These are phyloP conservation scores for Hylia prasina DNA, from an alignment of 2,113 vertebrate genomes.

Conservation along the genomic window DNA sequence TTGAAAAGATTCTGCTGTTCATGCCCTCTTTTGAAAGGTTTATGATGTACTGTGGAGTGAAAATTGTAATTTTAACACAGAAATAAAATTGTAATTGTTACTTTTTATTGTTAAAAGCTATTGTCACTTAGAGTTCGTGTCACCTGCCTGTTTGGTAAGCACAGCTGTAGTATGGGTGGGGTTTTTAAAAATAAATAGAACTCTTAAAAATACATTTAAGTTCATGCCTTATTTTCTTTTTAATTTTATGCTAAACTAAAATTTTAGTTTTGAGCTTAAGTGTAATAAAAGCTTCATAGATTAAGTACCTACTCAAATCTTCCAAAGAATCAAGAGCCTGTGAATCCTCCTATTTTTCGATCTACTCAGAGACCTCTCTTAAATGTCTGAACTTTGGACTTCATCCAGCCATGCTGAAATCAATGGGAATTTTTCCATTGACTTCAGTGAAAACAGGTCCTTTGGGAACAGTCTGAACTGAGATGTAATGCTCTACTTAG, in stretches of 20 bases:
- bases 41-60: not conserved
- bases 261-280: not conserved
- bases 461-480: slow-evolving; percentile 9
- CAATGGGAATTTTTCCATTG: slow-evolving; percentile 22
- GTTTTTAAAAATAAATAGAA: not conserved
- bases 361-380: not conserved
- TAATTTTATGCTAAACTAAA: not conserved
- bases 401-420: slow-evolving; percentile 22
- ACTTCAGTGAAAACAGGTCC: not conserved
- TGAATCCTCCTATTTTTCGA: not conserved
- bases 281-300: not conserved
- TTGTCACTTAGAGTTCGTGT: not conserved
- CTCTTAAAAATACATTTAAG: not conserved
- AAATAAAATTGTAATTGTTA: not conserved
- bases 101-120: not conserved
- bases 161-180: not conserved
- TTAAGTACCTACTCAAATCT: not conserved
- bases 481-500: slow-evolving; percentile 1
- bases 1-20: not conserved
- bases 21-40: not conserved
- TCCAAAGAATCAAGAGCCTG: not conserved
- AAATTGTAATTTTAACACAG: not conserved
- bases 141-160: not conserved
- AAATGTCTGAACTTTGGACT: slow-evolving; percentile 23
- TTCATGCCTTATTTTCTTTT: not conserved